Percentiles rank a stretch among this genome's conserved stretches.
Evolutionary conservation across 2,113 vertebrate species (phyloP).

Genomic region (Megaleporinus macrocephalus): DNA sequence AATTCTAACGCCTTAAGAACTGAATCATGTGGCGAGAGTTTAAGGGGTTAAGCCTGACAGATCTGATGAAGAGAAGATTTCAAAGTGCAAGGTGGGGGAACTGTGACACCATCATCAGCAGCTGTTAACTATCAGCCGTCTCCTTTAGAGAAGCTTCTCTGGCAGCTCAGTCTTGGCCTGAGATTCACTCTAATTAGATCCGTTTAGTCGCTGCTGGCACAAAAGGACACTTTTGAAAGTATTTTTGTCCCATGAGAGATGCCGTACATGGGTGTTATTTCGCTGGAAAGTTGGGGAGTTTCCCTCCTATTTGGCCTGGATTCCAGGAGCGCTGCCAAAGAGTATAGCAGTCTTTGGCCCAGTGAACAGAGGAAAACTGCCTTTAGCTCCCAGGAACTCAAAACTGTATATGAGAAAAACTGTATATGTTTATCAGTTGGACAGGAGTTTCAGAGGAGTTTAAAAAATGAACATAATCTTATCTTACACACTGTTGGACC

Average conservation of each 20-base stretch:
- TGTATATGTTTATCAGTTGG: too few species aligned
- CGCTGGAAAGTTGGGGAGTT: slow-evolving; percentile 44
- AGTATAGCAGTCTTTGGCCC: neutral
- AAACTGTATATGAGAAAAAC: neutral
- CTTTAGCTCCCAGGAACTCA: neutral
- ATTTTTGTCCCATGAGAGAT: slow-evolving; percentile 66
- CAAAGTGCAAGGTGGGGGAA: neutral
- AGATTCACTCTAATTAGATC: slow-evolving; percentile 26
- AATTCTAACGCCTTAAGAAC: too few species aligned
- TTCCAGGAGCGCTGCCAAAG: slow-evolving; percentile 18
- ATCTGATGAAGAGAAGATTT: neutral
- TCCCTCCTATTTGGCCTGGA: slow-evolving; percentile 26
- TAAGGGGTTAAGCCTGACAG: neutral
- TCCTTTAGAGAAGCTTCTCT: slow-evolving; percentile 8
- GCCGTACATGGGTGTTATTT: slow-evolving; percentile 3
- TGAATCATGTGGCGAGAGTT: neutral
- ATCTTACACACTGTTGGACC: too few species aligned
- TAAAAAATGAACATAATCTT: too few species aligned
- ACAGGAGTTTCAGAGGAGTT: too few species aligned
- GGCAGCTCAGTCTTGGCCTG: slow-evolving; percentile 1
- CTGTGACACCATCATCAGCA: neutral
- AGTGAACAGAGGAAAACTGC: neutral
- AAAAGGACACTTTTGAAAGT: slow-evolving; percentile 63
- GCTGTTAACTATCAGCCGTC: slow-evolving; percentile 1
- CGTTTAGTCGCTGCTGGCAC: neutral